Evolutionary conservation across 1,140 invertebrate genomes (phyloP), one percentile per base, ranked within the genome.

Genomic region (Drosophila micromelanica): DNA sequence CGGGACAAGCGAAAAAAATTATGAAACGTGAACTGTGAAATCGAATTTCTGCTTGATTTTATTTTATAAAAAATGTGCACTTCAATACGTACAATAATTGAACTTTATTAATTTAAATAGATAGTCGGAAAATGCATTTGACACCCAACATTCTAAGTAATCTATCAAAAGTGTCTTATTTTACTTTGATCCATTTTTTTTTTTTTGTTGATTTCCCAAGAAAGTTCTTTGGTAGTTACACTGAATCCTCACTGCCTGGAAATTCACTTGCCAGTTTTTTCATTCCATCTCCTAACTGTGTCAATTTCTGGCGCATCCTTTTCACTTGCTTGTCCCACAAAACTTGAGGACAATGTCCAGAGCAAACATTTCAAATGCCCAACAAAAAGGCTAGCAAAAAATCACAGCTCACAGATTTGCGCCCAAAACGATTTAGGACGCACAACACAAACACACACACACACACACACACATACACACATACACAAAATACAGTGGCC

Each of bases 361-460:
- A 40, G 62, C 69, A 72, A 72, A 67, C 69, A 65, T 59, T 67
- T 67, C 54, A 72, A 32, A 27, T 27, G 54, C 35, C 62, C 37
- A 20, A 11, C 9, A 13, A 40, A 60, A 20, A 23, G 17, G 30
- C n/a, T 8, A 46, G 27, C 27, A 32, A 32, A 45, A 49, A 72
- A 72, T 72, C 70, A 73, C 40, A 68, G 45, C 54, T 57, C 54
- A 61, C 38, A 61, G 57, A 32, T 13, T 6, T 38, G 63, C 63
- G 52, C 55, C 70, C 59, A 73, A 73, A 68, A 42, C 70, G 63
- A 73, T 73, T 73, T 68, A 55, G 70, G 70, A 62, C 69, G 61
- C 43, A 42, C 43, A 30, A 61, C 40, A 69, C 8, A 40, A 20
- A 37, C 12, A 38, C 8, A 45, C 5, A 56, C n/a, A 61, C 15